Evolutionary conservation across 2,888 invertebrate species (phyloP).

Genomic region (Oligia strigilis): DNA sequence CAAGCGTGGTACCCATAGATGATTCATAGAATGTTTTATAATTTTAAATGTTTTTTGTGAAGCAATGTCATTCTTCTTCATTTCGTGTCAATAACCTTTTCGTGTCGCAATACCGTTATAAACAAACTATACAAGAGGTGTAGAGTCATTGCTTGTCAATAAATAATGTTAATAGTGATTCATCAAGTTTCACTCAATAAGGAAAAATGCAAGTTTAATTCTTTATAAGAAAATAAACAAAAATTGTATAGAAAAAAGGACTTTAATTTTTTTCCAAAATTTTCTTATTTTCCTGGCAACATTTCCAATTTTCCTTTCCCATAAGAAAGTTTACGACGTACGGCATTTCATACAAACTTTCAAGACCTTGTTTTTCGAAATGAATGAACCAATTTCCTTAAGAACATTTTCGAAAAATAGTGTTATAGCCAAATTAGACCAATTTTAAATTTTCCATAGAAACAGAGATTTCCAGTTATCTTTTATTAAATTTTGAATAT

Average conservation of each 20-base stretch:
- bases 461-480: too few species aligned
- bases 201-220: conserved; percentile 7
- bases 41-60: conserved; percentile 2
- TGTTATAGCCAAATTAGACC: too few species aligned
- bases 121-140: neutral
- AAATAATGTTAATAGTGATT: neutral
- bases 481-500: too few species aligned
- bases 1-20: conserved; percentile 15
- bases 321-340: too few species aligned
- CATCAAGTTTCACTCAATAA: conserved; percentile 8
- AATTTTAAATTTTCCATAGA: too few species aligned
- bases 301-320: neutral
- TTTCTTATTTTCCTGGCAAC: neutral
- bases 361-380: too few species aligned
- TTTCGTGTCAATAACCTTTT: too few species aligned
- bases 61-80: neutral
- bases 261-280: neutral
- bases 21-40: conserved; percentile 20
- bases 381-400: too few species aligned
- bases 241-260: too few species aligned
- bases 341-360: too few species aligned
- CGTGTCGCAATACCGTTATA: neutral
- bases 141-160: neutral
- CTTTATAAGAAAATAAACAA: conserved; percentile 5
- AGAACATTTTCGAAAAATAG: too few species aligned